Conservation (phyloP, 2,113 vertebrate genomes). For the Setophaga kirtlandii region DNA sequence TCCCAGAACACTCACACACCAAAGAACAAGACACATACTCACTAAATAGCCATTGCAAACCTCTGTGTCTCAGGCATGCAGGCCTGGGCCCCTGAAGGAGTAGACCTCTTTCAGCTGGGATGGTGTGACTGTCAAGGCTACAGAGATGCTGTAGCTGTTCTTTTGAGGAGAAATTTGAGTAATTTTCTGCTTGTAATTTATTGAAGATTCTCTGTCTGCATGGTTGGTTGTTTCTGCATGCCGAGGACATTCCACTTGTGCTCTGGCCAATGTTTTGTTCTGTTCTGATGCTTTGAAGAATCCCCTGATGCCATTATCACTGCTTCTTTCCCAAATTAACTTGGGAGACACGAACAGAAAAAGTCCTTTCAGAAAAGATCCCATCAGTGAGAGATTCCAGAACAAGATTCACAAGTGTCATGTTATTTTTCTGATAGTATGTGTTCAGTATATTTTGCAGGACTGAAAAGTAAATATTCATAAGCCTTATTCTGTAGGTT, state of each 20-base stretch:
- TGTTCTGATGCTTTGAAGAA: neutral
- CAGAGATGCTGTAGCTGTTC: neutral
- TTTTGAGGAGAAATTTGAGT: neutral
- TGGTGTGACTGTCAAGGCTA: neutral
- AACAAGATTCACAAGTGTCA: neutral
- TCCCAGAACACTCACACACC: neutral
- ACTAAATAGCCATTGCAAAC: neutral
- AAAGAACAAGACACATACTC: conserved; percentile 12
- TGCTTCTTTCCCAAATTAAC: neutral
- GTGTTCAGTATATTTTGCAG: neutral
- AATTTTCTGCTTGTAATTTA: conserved; percentile 16
- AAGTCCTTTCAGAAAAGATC: conserved; percentile 1
- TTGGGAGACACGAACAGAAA: neutral
- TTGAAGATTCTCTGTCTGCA: conserved; percentile 21
- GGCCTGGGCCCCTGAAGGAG: neutral
- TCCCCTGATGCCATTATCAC: neutral
- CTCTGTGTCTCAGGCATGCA: neutral
- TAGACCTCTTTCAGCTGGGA: neutral
- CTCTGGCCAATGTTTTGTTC: neutral
- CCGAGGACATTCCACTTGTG: neutral
- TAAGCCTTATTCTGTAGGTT: conserved; percentile 53
- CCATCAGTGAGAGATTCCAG: neutral
- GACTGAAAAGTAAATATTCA: conserved; percentile 11
- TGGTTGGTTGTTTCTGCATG: conserved; percentile 35
- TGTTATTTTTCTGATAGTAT: neutral